Percentiles rank a stretch among this genome's conserved stretches.
Evolutionary conservation across 2,888 invertebrate genomes (phyloP).

Genomic region (Rapana venosa): DNA sequence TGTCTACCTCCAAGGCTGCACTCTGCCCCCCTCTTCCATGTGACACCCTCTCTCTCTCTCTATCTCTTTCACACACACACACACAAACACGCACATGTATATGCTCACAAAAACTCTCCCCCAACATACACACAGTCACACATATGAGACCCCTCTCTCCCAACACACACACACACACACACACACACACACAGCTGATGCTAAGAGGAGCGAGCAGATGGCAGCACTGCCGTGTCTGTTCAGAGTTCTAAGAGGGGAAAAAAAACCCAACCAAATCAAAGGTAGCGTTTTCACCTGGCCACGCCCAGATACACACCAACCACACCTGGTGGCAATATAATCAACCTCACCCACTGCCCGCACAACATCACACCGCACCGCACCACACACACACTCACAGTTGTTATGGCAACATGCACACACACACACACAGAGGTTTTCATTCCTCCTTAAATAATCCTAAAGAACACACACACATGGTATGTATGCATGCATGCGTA

Average conservation of each 20-base stretch:
- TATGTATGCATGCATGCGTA: background rate
- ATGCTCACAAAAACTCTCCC: background rate
- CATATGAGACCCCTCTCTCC: background rate
- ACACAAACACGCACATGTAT: background rate
- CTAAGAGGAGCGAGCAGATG: background rate
- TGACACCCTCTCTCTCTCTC: background rate
- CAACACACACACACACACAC: background rate
- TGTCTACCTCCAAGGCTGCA: no score
- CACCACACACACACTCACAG: background rate
- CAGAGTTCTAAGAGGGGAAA: no score
- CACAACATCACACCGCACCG: background rate
- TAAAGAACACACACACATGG: no score
- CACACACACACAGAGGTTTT: no score
- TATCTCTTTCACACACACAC: background rate
- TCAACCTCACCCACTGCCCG: background rate
- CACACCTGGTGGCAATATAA: background rate
- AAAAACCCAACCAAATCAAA: no score
- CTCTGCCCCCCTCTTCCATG: no score
- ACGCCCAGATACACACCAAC: no score
- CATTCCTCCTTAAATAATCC: no score
- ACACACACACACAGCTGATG: background rate
- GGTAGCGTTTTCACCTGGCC: no score
- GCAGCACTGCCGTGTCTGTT: no score
- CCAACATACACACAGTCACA: background rate
- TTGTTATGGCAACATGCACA: no score